These are phyloP conservation scores for Suncus etruscus DNA, from an alignment of 2,113 vertebrate species.

Conservation along the genomic window DNA sequence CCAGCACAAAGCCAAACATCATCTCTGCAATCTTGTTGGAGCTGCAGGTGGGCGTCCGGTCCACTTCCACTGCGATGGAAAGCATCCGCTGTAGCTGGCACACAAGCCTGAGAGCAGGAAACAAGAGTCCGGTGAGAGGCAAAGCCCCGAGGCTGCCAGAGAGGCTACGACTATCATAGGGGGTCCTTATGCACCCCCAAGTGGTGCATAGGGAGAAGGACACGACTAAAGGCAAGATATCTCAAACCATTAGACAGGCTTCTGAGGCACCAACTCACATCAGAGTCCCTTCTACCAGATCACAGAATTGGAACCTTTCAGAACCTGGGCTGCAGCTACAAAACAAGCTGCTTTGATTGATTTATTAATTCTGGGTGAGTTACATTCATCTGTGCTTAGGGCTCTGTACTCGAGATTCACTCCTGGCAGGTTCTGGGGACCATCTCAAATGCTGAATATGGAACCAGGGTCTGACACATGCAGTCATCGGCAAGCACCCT, in stretches of 20 bases:
- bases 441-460: too few species aligned
- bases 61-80: conserved; percentile 94
- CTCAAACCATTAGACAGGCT: not conserved
- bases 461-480: too few species aligned
- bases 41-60: conserved; percentile 91
- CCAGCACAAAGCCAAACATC: conserved; percentile 90
- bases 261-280: too few species aligned
- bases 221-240: not conserved
- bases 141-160: too few species aligned
- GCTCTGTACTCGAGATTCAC: too few species aligned
- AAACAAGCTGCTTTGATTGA: not conserved
- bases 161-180: too few species aligned
- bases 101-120: conserved; percentile 87
- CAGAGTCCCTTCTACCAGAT: conserved; percentile 50
- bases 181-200: too few species aligned
- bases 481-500: too few species aligned
- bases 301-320: conserved; percentile 47
- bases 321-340: conserved; percentile 48
- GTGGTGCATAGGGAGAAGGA: not conserved
- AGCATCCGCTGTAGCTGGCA: conserved; percentile 94
- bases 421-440: too few species aligned
- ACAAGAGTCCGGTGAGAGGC: not conserved
- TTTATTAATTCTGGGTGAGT: too few species aligned
- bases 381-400: too few species aligned
- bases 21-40: conserved; percentile 92